phyloP scores from a whole-genome alignment of 2,113 vertebrate genomes.

The Lepidothrix coronata region DNA sequence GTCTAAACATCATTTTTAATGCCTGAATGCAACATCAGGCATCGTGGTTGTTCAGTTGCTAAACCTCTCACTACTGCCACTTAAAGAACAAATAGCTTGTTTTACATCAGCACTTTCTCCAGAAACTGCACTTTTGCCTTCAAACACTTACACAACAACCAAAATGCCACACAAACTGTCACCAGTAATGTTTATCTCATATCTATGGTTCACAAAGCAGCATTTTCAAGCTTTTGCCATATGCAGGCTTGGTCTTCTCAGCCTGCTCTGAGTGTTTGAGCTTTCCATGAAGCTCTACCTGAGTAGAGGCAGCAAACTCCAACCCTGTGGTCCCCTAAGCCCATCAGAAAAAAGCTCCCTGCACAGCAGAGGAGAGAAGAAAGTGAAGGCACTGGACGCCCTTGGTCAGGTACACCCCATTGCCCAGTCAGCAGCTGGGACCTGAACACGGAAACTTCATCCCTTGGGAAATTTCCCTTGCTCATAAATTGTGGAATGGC shows the following conservation, averaged over 20 bases:
- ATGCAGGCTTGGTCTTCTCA: neutral
- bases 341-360: neutral
- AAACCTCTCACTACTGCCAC: neutral
- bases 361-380: neutral
- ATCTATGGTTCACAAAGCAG: neutral
- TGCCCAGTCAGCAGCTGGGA: neutral
- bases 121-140: neutral
- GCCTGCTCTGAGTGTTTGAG: neutral
- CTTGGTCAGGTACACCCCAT: neutral
- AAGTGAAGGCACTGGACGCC: neutral
- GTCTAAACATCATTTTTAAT: neutral
- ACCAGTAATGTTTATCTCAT: neutral
- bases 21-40: neutral
- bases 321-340: too few species aligned
- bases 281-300: neutral
- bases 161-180: neutral
- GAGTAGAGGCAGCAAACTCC: neutral
- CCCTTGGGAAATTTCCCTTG: neutral
- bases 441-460: neutral
- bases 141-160: neutral
- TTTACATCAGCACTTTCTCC: neutral
- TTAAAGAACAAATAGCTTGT: neutral
- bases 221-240: neutral
- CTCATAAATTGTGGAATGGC: neutral
- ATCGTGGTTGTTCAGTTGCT: neutral